Evolutionary conservation across 2,888 invertebrate species (phyloP), one percentile per base, ranked within the genome.

Genomic region (Resseliella maxima): DNA sequence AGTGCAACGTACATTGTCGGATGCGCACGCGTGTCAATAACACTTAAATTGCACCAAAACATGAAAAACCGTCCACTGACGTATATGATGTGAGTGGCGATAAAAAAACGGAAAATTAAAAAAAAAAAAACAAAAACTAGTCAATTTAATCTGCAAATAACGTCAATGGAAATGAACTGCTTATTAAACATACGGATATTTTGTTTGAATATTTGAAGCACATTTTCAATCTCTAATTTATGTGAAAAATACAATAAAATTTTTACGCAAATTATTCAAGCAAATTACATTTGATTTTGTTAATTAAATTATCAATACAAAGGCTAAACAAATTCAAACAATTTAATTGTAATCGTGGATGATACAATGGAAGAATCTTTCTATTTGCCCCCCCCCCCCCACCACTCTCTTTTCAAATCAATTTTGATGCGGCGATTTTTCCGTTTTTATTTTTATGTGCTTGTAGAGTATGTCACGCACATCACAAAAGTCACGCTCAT

Each of bases 21-120:
- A n/a, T 41, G 41, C 41, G 41, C 41, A 12, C 59, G 59, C 59
- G 59, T 59, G 59, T 59, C 59, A 59, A 59, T 59, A 59, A 59
- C 59, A 59, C 24, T 59, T 59, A 59, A 59, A 3, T 24, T n/a
- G 24, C 24, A 59, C 59, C 59, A 59, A 50, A 50, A 8, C 8
- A 50, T 2, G 24, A 59, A 24, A 59, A 59, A 24, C 2, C 6
- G 24, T 59, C 59, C n/a, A 59, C 24, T 59, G 59, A 59, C 24
- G 59, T 24, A n/a, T 3, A 59, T 15, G 59, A 1, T 59, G 59
- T 0, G 24, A 24, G 5, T 24, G n/a, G n/a, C n/a, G n/a, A n/a
- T n/a, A n/a, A n/a, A n/a, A n/a, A n/a, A n/a, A n/a, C n/a, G n/a
- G n/a, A n/a, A n/a, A 59, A 59, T 59, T 59, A 24, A 59, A 12